A percentile compares a stretch with the other conserved stretches of the same genome.
These are phyloP conservation scores for Eurystomus gularis DNA, from an alignment of 2,113 vertebrate genomes.

Conservation along the genomic window DNA sequence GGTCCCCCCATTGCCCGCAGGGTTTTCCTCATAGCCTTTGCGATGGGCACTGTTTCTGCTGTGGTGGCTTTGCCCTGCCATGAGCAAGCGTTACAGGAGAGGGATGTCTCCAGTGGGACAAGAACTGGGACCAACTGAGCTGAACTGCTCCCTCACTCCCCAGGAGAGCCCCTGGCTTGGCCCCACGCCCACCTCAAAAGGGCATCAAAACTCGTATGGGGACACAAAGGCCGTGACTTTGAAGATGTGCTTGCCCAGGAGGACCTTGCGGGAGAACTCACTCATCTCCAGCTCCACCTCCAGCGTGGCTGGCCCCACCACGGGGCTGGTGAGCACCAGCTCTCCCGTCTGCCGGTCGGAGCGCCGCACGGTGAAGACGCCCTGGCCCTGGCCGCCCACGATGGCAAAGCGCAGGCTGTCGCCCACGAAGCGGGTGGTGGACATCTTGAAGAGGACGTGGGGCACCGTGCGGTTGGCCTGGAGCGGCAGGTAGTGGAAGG, in stretches of 20 bases:
- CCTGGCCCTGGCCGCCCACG: conserved; percentile 39
- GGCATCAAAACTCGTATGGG: conserved; percentile 75
- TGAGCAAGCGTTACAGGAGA: not conserved
- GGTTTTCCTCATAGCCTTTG: not conserved
- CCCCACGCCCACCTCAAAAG: not conserved
- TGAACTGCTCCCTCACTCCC: not conserved
- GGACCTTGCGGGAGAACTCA: conserved; percentile 77
- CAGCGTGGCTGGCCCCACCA: conserved; percentile 76
- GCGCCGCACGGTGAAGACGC: conserved; percentile 75
- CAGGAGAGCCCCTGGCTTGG: not conserved
- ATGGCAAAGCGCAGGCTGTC: conserved; percentile 83
- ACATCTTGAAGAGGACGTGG: conserved; percentile 81
- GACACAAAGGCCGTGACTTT: conserved; percentile 84
- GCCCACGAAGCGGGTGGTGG: conserved; percentile 72
- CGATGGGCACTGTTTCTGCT: fast-evolving
- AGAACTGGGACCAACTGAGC: not conserved
- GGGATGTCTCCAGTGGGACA: not conserved
- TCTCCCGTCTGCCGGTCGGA: conserved; percentile 80
- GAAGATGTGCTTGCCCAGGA: conserved; percentile 85
- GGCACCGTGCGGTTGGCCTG: conserved; percentile 82
- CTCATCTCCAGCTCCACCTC: conserved; percentile 89
- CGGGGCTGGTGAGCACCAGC: conserved; percentile 80
- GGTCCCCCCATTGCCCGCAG: fast-evolving
- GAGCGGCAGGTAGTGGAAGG: conserved; percentile 84
- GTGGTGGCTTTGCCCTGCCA: not conserved